phyloP scores from a whole-genome alignment of 2,113 vertebrate species.

The Cricetomys ansorgei region DNA sequence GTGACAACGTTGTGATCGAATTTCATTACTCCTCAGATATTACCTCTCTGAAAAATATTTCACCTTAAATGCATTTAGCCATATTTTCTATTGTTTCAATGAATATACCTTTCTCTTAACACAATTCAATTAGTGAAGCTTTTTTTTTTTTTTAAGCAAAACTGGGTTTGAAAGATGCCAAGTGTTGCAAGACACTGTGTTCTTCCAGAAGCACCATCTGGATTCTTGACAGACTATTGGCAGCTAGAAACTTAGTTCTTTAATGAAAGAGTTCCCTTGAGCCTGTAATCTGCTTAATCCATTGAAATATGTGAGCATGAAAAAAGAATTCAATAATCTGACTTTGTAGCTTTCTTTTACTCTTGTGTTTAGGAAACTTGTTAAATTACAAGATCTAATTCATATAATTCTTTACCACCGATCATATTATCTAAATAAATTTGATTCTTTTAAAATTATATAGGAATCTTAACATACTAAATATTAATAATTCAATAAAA shows the following conservation, averaged over 20 bases:
- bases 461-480: background rate
- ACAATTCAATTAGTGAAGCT: constrained; percentile 11
- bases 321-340: background rate
- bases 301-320: constrained; percentile 55
- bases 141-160: constrained; percentile 39
- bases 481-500: background rate
- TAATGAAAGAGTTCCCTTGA: constrained; percentile 40
- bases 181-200: constrained; percentile 54
- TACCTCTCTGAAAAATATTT: background rate
- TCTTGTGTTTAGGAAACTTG: background rate
- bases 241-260: constrained; percentile 64
- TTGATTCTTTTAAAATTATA: background rate
- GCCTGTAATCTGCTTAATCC: constrained; percentile 58
- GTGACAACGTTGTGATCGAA: background rate
- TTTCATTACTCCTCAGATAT: background rate
- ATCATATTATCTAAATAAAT: background rate
- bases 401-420: background rate
- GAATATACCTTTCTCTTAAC: constrained; percentile 33
- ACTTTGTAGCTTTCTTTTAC: background rate
- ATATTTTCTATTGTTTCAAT: constrained; percentile 7
- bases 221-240: constrained; percentile 69
- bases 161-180: constrained; percentile 57
- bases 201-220: constrained; percentile 72
- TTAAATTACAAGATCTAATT: background rate
- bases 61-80: background rate